Evolutionary conservation across 1,140 invertebrate genomes (phyloP).

Genomic region (Drosophila elegans): DNA sequence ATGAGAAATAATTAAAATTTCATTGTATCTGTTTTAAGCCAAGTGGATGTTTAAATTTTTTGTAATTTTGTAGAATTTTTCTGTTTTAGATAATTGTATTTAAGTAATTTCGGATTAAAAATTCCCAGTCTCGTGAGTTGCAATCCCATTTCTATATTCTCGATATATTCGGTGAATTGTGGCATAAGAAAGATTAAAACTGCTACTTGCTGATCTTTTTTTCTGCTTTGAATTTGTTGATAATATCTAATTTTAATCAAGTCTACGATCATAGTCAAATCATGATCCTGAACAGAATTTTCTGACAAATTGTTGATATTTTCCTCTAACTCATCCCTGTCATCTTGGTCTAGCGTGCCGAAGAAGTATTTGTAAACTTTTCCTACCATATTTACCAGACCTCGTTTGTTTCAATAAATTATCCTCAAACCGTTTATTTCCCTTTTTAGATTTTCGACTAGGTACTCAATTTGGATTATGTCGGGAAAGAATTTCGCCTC

Average conservation of each 20-base stretch:
- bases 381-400: not conserved
- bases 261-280: not conserved
- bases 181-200: no score
- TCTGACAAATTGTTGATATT: not conserved
- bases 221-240: not conserved
- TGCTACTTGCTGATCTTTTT: not conserved
- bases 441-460: not conserved
- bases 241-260: not conserved
- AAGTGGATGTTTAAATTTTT: no score
- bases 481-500: not conserved
- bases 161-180: no score
- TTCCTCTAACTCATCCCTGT: not conserved
- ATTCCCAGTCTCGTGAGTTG: no score
- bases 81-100: no score
- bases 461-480: not conserved
- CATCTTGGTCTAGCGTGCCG: not conserved
- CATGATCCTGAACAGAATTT: not conserved
- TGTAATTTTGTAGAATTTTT: no score
- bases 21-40: no score
- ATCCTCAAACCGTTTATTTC: not conserved
- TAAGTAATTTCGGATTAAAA: no score
- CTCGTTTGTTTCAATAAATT: not conserved
- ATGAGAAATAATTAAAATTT: no score
- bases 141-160: no score
- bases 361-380: no score